Conservation (phyloP, 2,113 vertebrate genomes). For the Myotis brandtii region DNA sequence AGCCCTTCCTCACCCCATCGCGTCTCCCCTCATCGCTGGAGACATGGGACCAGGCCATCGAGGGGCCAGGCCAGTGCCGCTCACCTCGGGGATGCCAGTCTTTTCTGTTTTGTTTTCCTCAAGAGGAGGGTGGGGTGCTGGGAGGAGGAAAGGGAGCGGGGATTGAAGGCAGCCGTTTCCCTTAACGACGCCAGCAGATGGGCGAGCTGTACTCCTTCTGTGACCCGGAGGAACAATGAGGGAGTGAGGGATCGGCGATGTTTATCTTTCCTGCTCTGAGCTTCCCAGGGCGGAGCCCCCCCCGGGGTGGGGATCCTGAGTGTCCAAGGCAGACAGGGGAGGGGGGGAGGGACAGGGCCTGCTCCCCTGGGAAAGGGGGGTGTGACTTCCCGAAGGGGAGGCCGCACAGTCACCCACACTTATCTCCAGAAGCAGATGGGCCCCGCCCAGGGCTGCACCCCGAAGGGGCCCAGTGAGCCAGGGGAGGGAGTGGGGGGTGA, state of each 20-base stretch:
- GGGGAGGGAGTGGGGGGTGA: background rate
- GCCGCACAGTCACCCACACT: conserved; percentile 65
- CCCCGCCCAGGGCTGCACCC: conserved; percentile 46
- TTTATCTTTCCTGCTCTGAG: conserved; percentile 80
- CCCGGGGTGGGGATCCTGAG: conserved; percentile 66
- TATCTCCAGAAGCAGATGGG: conserved; percentile 73
- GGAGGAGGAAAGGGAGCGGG: conserved; percentile 5
- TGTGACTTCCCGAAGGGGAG: conserved; percentile 64
- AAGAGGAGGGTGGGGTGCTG: background rate
- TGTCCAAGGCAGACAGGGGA: no score
- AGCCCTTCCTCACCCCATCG: rapidly evolving
- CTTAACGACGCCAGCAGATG: background rate
- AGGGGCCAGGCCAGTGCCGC: no score
- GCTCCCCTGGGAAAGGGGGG: conserved; percentile 31
- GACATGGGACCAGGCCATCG: background rate
- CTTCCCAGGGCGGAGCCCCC: conserved; percentile 50
- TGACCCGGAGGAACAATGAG: conserved; percentile 46
- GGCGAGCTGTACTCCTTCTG: conserved; percentile 19
- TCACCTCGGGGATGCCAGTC: background rate
- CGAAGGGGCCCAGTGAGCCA: background rate
- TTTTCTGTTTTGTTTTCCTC: background rate
- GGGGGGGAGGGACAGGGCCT: conserved; percentile 51
- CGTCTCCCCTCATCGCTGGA: background rate
- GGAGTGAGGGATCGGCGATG: conserved; percentile 50
- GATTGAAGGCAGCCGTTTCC: background rate